A percentile compares a stretch with the other conserved stretches of the same genome.
phyloP scores from a whole-genome alignment of 2,113 vertebrate species.

The Saccopteryx bilineata region DNA sequence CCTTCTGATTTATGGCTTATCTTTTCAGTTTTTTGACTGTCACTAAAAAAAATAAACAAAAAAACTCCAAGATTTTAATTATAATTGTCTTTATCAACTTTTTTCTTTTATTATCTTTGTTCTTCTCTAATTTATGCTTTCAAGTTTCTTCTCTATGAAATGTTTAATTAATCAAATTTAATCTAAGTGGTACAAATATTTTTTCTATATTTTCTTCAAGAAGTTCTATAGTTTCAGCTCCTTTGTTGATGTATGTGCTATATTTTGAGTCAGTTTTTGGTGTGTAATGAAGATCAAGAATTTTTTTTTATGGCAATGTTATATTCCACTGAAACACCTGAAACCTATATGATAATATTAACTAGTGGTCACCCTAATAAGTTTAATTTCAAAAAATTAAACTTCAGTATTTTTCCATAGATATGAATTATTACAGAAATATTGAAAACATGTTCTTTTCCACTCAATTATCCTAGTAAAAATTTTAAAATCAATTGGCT shows the following conservation, averaged over 20 bases:
- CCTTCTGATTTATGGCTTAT: not conserved
- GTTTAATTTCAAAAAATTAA: no score
- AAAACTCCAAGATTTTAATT: not conserved
- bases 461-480: not conserved
- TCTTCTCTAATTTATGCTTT: not conserved
- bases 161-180: not conserved
- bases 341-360: no score
- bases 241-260: not conserved
- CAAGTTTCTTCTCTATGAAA: not conserved
- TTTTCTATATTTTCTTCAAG: not conserved
- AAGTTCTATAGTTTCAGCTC: not conserved
- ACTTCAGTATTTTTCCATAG: not conserved
- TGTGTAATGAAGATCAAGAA: not conserved
- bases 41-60: not conserved
- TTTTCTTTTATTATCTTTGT: not conserved
- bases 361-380: no score
- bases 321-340: no score
- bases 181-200: not conserved
- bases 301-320: not conserved
- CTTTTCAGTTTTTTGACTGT: not conserved
- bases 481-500: not conserved
- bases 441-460: not conserved
- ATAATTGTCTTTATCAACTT: not conserved
- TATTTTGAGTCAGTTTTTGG: constrained; percentile 17
- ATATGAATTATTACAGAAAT: not conserved